These are phyloP conservation scores for Spermophilus dauricus DNA, from an alignment of 2,113 vertebrate species.

Conservation along the genomic window DNA sequence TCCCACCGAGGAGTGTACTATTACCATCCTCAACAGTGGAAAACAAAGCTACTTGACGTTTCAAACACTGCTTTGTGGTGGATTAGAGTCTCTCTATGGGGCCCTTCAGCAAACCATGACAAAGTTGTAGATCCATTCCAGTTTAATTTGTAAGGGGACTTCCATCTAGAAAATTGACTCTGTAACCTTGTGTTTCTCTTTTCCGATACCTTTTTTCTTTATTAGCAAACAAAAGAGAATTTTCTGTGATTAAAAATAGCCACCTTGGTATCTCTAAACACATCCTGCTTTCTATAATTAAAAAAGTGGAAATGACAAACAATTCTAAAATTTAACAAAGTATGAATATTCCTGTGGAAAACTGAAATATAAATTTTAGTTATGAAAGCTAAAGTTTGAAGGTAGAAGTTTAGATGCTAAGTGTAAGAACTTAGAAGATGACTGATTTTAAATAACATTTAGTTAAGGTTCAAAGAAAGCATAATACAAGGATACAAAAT, in stretches of 20 bases:
- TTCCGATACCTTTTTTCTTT: slow-evolving; percentile 17
- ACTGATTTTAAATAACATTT: slow-evolving; percentile 38
- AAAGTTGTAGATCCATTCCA: not conserved
- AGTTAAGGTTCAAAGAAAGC: not conserved
- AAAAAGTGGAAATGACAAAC: not conserved
- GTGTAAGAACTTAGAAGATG: not conserved
- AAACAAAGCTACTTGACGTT: not conserved
- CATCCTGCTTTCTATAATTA: not conserved
- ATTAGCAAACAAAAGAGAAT: slow-evolving; percentile 20
- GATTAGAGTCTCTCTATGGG: not conserved
- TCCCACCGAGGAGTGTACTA: not conserved
- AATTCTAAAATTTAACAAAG: slow-evolving; percentile 51
- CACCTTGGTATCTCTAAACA: not conserved
- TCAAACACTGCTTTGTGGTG: not conserved
- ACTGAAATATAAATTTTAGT: not conserved
- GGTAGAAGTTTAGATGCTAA: not conserved
- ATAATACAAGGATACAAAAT: not conserved
- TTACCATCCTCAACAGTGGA: not conserved
- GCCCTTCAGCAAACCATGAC: not conserved
- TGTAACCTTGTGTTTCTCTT: not conserved
- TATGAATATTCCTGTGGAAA: not conserved
- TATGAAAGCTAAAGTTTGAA: not conserved
- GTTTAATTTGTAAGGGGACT: slow-evolving; percentile 27
- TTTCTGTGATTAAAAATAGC: slow-evolving; percentile 25
- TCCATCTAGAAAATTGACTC: not conserved